phyloP scores from a whole-genome alignment of 2,113 vertebrate genomes.

The human (Homo sapiens) region GRCh38 chr1:224085501-224086000 shows the following conservation, averaged over 20 bases:
- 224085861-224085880: background rate
- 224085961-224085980: rapidly evolving
- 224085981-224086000: no score
- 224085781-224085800: background rate
- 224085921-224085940: background rate
- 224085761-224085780: background rate
- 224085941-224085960: background rate
- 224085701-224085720: background rate
- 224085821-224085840: background rate
- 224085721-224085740: background rate
- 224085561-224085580: background rate
- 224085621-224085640: background rate
- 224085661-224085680: background rate
- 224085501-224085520: background rate
- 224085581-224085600: background rate
- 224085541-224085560: background rate
- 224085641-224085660: background rate
- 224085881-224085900: background rate
- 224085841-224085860: background rate
- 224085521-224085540: background rate
- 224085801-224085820: background rate
- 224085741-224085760: background rate
- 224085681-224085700: background rate
- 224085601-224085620: background rate
- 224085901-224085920: constrained; percentile 1